phyloP scores from a whole-genome alignment of 2,797 vertebrate species.

The Prionace glauca region DNA sequence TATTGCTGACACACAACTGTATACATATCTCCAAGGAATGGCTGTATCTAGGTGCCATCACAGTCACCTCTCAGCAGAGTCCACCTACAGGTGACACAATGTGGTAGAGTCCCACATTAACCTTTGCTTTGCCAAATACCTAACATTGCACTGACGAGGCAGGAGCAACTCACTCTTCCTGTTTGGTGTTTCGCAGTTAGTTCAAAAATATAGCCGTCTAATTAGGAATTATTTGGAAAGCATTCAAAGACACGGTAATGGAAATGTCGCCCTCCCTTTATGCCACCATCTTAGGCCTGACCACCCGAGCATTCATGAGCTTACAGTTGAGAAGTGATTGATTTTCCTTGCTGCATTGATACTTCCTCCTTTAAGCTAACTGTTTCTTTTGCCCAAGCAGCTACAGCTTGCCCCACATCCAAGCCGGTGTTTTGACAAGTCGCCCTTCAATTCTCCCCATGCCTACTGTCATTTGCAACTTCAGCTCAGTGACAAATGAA shows the following conservation, averaged over 20 bases:
- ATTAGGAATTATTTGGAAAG: not conserved
- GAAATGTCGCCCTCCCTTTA: not conserved
- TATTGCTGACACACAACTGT: too few species aligned
- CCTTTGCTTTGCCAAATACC: too few species aligned
- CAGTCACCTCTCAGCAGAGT: too few species aligned
- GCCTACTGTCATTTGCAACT: conserved; percentile 45
- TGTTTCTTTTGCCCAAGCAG: not conserved
- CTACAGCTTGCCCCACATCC: conserved; percentile 46
- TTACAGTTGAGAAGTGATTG: not conserved
- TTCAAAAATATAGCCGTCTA: not conserved
- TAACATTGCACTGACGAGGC: not conserved
- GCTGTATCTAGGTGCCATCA: too few species aligned
- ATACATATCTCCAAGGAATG: too few species aligned
- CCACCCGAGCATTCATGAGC: not conserved
- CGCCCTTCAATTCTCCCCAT: conserved; percentile 48
- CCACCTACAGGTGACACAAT: too few species aligned
- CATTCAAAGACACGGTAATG: not conserved
- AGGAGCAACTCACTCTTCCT: not conserved
- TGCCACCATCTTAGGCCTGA: not conserved
- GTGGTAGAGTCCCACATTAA: too few species aligned
- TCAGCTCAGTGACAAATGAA: conserved; percentile 48
- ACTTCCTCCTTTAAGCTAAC: not conserved
- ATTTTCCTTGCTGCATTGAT: not conserved
- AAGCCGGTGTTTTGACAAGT: conserved; percentile 50
- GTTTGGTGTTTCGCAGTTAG: not conserved